phyloP scores from a whole-genome alignment of 2,888 invertebrate genomes.

The Drosophila subsilvestris region DNA sequence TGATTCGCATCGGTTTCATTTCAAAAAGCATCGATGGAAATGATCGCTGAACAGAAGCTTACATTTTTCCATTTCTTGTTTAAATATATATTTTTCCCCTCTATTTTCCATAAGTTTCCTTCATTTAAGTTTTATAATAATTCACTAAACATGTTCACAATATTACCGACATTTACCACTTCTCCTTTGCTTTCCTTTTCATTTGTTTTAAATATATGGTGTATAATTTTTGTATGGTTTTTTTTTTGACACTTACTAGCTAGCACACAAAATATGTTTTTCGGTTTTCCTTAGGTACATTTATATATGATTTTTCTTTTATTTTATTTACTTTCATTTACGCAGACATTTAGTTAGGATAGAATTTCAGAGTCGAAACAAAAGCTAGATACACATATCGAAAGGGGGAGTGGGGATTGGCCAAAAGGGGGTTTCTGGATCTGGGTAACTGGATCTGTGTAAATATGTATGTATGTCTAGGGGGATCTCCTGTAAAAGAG shows the following conservation, averaged over 20 bases:
- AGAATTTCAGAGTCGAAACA: slow-evolving; percentile 51
- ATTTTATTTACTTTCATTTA: slow-evolving; percentile 65
- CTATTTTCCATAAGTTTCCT: slow-evolving; percentile 38
- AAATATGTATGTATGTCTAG: slow-evolving; percentile 66
- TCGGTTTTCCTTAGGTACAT: slow-evolving; percentile 82
- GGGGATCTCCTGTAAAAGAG: slow-evolving; percentile 42
- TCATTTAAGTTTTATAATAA: slow-evolving; percentile 52
- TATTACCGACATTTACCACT: slow-evolving; percentile 61
- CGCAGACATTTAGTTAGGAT: slow-evolving; percentile 69
- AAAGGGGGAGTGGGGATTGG: slow-evolving; percentile 50
- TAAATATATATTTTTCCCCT: slow-evolving; percentile 35
- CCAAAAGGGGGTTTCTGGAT: slow-evolving; percentile 39
- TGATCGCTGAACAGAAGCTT: background rate
- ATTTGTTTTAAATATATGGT: slow-evolving; percentile 49
- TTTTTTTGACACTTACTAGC: slow-evolving; percentile 81
- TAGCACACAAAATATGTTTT: slow-evolving; percentile 83
- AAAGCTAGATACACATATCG: slow-evolving; percentile 50
- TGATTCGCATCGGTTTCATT: background rate
- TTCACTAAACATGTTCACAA: slow-evolving; percentile 68
- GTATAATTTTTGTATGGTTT: slow-evolving; percentile 48
- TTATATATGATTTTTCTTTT: slow-evolving; percentile 69
- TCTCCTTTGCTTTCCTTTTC: slow-evolving; percentile 34
- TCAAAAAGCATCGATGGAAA: background rate
- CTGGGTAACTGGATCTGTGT: slow-evolving; percentile 44
- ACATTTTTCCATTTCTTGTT: background rate